A percentile compares a stretch with the other conserved stretches of the same genome.
These are phyloP conservation scores for Phodopus roborovskii DNA, from an alignment of 2,113 vertebrate genomes.

Conservation along the genomic window DNA sequence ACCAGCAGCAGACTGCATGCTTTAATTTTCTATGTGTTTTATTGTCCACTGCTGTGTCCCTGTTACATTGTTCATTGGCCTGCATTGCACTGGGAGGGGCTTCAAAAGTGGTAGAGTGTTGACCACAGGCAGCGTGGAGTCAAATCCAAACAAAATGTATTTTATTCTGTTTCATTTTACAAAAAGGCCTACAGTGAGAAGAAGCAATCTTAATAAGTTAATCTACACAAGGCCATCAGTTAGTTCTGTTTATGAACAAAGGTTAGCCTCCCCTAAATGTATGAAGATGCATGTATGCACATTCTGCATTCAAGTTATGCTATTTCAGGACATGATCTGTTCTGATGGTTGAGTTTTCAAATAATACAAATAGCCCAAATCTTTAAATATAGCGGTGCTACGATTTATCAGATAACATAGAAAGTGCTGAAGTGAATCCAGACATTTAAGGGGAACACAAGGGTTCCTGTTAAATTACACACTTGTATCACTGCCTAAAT, in stretches of 20 bases:
- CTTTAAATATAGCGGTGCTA: slow-evolving; percentile 84
- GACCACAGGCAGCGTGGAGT: neutral
- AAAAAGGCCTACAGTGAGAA: slow-evolving; percentile 69
- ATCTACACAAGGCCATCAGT: neutral
- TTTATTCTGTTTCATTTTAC: slow-evolving; percentile 14
- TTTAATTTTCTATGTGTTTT: neutral
- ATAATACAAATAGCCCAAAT: slow-evolving; percentile 81
- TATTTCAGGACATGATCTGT: slow-evolving; percentile 75
- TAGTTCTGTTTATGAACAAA: slow-evolving; percentile 45
- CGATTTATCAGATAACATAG: slow-evolving; percentile 75
- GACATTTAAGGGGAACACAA: slow-evolving; percentile 65
- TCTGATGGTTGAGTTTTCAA: slow-evolving; percentile 79
- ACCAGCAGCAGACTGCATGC: neutral
- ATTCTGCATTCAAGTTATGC: neutral
- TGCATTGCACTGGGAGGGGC: neutral
- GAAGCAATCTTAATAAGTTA: neutral
- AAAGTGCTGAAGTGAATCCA: slow-evolving; percentile 73
- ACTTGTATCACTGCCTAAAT: slow-evolving; percentile 81
- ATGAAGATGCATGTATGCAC: neutral
- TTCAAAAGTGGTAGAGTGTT: neutral
- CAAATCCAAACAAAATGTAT: slow-evolving; percentile 8
- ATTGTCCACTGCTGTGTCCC: neutral
- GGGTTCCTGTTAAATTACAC: slow-evolving; percentile 75
- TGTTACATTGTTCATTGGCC: neutral
- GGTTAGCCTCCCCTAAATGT: neutral